phyloP scores from a whole-genome alignment of 2,797 vertebrate genomes.

The Sebastes vulpes region DNA sequence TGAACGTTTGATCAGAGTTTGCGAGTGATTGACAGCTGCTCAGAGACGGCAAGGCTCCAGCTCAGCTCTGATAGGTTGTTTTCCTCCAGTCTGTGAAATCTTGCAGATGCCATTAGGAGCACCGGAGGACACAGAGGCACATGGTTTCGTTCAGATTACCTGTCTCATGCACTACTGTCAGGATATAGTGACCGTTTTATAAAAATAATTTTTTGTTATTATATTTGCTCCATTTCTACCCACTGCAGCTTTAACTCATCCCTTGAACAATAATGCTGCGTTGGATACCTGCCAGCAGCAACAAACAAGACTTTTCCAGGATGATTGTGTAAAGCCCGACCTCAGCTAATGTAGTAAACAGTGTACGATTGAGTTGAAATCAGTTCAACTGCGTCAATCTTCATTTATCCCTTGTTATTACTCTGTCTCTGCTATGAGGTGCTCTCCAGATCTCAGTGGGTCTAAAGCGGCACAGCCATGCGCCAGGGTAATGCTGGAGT shows the following conservation, averaged over 20 bases:
- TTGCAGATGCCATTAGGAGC: no score
- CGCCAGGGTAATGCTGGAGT: not conserved
- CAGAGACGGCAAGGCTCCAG: no score
- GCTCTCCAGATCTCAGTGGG: conserved; percentile 17
- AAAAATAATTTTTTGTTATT: no score
- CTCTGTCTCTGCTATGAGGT: not conserved
- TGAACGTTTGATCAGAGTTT: no score
- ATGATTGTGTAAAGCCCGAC: conserved; percentile 4
- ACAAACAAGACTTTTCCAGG: not conserved
- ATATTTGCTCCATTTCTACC: no score
- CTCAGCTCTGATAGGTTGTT: no score
- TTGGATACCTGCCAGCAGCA: not conserved
- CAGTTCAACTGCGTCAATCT: conserved; percentile 2
- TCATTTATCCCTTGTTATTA: conserved; percentile 18
- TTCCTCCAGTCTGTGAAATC: no score
- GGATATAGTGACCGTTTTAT: no score
- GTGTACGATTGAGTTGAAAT: conserved; percentile 20
- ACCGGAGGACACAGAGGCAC: no score
- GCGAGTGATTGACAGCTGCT: no score
- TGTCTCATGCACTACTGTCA: no score
- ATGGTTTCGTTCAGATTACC: no score
- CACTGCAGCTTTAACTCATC: conserved; percentile 3
- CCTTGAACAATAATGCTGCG: not conserved
- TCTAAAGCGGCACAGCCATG: conserved; percentile 5
- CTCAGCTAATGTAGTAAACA: not conserved